A percentile compares a stretch with the other conserved stretches of the same genome.
These are phyloP conservation scores for Corythaixoides concolor DNA, from an alignment of 2,113 vertebrate species.

Conservation along the genomic window DNA sequence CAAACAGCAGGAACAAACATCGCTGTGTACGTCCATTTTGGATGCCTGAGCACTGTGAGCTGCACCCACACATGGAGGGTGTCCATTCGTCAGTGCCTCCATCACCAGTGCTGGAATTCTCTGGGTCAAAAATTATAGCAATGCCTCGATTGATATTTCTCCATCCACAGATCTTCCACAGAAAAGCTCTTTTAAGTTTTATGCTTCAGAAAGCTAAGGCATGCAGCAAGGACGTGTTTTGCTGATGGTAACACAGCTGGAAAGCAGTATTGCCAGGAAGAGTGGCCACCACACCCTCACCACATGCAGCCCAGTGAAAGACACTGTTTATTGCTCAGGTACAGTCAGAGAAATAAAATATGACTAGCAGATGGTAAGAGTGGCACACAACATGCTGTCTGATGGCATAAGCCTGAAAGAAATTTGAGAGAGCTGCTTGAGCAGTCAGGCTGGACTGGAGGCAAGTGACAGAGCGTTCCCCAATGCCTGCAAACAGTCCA, in stretches of 20 bases:
- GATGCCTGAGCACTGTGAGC: not conserved
- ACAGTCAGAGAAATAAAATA: not conserved
- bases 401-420: not conserved
- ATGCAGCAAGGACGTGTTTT: not conserved
- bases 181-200: not conserved
- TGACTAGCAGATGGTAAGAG: not conserved
- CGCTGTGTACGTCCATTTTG: not conserved
- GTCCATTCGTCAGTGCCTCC: fast-evolving
- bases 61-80: fast-evolving
- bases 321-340: not conserved
- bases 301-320: not conserved
- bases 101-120: not conserved
- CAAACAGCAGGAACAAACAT: not conserved
- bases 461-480: not conserved
- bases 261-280: not conserved
- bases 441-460: not conserved
- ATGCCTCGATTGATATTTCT: not conserved
- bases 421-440: not conserved
- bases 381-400: not conserved
- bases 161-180: not conserved
- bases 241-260: not conserved
- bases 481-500: not conserved
- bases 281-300: not conserved
- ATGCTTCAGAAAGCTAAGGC: not conserved
- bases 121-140: not conserved